Conservation (phyloP, 1,140 invertebrate species). For the Drosophila nasuta region DNA sequence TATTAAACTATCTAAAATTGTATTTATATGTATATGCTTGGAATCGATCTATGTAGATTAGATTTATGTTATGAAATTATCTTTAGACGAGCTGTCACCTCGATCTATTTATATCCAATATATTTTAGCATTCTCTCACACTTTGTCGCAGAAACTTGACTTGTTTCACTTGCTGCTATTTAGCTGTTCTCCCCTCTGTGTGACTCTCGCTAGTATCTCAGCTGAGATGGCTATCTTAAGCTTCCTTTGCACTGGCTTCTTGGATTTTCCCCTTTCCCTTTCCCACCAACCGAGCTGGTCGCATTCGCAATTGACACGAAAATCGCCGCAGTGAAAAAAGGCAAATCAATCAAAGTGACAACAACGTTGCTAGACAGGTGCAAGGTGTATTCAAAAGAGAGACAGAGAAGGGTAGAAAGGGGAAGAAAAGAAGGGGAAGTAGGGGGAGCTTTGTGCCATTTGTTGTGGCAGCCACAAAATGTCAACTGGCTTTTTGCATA, state of each 20-base stretch:
- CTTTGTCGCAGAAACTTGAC: too few species aligned
- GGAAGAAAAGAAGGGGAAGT: neutral
- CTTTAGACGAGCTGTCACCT: too few species aligned
- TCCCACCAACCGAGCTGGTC: neutral
- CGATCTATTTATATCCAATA: too few species aligned
- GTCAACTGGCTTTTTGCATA: constrained; percentile 78
- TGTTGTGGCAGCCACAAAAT: constrained; percentile 73
- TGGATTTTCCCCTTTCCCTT: neutral
- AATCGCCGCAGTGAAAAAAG: constrained; percentile 63
- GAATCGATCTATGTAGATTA: too few species aligned
- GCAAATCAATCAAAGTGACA: constrained; percentile 81
- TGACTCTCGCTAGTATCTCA: too few species aligned
- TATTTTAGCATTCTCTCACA: too few species aligned
- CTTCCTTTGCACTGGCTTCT: neutral
- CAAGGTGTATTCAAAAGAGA: neutral
- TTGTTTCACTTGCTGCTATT: too few species aligned
- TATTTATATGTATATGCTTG: too few species aligned
- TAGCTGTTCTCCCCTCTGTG: too few species aligned
- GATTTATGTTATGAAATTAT: too few species aligned
- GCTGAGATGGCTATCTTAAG: neutral
- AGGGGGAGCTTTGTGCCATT: constrained; percentile 29
- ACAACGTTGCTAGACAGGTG: constrained; percentile 71
- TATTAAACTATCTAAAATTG: too few species aligned
- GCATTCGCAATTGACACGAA: constrained; percentile 31
- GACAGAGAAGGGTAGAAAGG: neutral